Conservation (phyloP, 2,888 invertebrate genomes). For the Mallateleia sp. region DNA sequence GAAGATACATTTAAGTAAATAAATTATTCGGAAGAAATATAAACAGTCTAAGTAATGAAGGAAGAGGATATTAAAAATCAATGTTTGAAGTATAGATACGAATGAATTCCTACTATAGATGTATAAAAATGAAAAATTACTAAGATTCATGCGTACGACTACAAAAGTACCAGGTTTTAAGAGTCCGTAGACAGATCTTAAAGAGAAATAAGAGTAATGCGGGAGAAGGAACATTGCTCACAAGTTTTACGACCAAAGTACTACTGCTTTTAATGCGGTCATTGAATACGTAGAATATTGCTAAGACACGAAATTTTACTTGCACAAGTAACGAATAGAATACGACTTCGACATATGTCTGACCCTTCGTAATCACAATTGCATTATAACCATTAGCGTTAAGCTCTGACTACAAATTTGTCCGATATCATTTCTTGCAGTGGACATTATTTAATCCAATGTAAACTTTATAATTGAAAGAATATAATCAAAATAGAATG, state of each 20-base stretch:
- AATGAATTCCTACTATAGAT: conserved; percentile 31
- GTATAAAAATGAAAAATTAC: conserved; percentile 75
- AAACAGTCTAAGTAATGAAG: background rate
- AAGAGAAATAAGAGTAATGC: conserved; percentile 74
- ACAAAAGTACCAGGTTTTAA: conserved; percentile 68
- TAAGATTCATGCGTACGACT: conserved; percentile 62
- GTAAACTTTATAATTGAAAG: background rate
- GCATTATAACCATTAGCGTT: too few species aligned
- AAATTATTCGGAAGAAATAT: background rate
- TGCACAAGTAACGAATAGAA: conserved; percentile 55
- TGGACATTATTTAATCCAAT: too few species aligned
- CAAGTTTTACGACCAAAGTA: conserved; percentile 71
- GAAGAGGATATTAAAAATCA: background rate
- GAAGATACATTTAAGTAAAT: background rate
- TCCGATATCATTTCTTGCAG: too few species aligned
- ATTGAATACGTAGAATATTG: conserved; percentile 71
- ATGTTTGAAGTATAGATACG: background rate
- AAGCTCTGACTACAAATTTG: background rate
- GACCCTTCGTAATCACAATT: conserved; percentile 46
- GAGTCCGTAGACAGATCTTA: conserved; percentile 73
- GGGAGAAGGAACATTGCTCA: conserved; percentile 63
- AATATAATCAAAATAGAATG: too few species aligned
- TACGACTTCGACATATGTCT: conserved; percentile 54
- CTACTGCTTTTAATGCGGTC: conserved; percentile 69
- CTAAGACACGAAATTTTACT: conserved; percentile 67